Percentiles rank a stretch among this genome's conserved stretches.
These are phyloP conservation scores for Zonotrichia leucophrys DNA, from an alignment of 2,113 vertebrate genomes.

Conservation along the genomic window DNA sequence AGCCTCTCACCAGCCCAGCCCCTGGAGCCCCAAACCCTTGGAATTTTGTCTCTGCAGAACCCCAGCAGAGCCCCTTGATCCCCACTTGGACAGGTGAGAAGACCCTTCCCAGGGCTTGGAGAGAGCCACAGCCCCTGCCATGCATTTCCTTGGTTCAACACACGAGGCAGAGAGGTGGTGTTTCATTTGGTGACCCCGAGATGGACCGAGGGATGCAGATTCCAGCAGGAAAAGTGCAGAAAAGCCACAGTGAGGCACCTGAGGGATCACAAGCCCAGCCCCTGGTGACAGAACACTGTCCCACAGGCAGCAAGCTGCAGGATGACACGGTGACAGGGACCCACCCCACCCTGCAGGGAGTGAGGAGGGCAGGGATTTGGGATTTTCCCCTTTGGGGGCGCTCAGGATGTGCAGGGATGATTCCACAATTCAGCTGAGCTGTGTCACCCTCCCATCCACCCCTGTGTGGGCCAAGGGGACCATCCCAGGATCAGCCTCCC, in stretches of 20 bases:
- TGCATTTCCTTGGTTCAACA: no score
- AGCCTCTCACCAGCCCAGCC: neutral
- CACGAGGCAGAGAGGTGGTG: neutral
- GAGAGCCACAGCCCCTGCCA: neutral
- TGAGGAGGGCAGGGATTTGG: neutral
- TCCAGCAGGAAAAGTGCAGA: neutral
- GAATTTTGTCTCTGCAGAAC: neutral
- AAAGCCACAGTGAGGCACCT: neutral
- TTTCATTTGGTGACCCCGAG: neutral
- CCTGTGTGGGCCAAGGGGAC: neutral
- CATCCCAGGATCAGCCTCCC: rapidly evolving
- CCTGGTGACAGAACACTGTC: neutral
- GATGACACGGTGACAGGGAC: neutral
- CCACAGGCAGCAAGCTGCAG: neutral
- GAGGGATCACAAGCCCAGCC: neutral
- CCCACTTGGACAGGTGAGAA: neutral
- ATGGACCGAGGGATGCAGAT: neutral
- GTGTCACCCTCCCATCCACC: neutral
- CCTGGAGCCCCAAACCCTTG: neutral
- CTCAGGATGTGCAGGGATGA: neutral
- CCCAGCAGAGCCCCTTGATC: neutral
- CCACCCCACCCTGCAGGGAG: neutral
- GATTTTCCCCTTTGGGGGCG: neutral
- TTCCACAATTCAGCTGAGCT: neutral
- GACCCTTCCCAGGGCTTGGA: neutral